Conservation (phyloP, 2,888 invertebrate genomes). For the Mesorhabditis belari region DNA sequence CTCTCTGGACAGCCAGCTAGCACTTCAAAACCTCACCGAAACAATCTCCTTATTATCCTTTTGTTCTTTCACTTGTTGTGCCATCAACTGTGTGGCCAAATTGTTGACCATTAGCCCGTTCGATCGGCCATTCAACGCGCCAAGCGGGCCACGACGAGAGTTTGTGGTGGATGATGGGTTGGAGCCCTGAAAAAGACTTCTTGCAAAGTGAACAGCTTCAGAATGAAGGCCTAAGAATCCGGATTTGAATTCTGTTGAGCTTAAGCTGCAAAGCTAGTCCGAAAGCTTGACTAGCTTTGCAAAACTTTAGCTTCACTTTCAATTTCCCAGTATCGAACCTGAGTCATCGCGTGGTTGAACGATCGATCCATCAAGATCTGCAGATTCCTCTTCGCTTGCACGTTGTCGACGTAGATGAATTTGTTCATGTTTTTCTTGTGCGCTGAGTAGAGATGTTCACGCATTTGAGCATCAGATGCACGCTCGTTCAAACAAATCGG, state of each 20-base stretch:
- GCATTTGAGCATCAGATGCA: slow-evolving; percentile 49
- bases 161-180: not conserved
- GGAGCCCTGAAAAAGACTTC: not conserved
- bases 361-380: slow-evolving; percentile 41
- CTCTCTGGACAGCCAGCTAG: no score
- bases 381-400: slow-evolving; percentile 40
- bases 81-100: not conserved
- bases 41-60: not conserved
- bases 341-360: not conserved
- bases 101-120: not conserved
- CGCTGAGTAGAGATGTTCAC: slow-evolving; percentile 47
- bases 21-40: not conserved
- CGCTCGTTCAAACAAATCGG: slow-evolving; percentile 40
- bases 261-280: no score
- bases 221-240: no score
- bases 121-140: not conserved
- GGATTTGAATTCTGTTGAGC: no score
- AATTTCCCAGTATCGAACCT: not conserved
- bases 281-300: no score
- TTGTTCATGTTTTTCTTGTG: slow-evolving; percentile 44
- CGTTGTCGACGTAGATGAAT: slow-evolving; percentile 50
- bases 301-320: no score
- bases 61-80: not conserved
- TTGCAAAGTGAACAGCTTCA: not conserved
- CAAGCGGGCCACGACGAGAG: not conserved